These are phyloP conservation scores for Conchocele bisecta DNA, from an alignment of 2,888 invertebrate genomes.

Conservation along the genomic window DNA sequence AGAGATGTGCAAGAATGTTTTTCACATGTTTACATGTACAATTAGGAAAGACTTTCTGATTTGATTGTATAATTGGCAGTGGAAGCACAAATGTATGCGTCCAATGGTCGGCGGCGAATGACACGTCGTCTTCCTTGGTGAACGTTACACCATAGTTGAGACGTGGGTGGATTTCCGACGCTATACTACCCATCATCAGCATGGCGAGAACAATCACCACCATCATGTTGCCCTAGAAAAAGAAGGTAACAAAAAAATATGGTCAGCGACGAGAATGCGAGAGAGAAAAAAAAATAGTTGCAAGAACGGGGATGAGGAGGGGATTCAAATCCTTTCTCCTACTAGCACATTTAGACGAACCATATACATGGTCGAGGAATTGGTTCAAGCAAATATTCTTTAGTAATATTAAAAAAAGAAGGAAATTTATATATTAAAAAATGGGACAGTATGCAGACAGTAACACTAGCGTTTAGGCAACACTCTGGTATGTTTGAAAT, in stretches of 20 bases:
- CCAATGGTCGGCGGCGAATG: slow-evolving; percentile 1
- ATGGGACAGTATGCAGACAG: no score
- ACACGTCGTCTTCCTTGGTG: not conserved
- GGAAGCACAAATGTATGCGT: slow-evolving; percentile 10
- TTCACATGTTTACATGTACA: not conserved
- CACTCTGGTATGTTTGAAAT: no score
- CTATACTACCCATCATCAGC: not conserved
- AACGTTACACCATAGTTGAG: slow-evolving; percentile 15
- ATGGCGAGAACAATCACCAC: not conserved
- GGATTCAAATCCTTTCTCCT: no score
- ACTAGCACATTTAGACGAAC: no score
- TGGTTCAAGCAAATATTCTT: no score
- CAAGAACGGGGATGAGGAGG: not conserved
- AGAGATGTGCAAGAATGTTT: not conserved
- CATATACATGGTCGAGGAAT: no score
- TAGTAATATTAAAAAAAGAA: no score
- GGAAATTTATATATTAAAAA: no score
- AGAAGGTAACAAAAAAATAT: no score
- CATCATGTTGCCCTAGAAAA: no score
- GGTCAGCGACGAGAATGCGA: not conserved
- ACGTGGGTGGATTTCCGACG: not conserved
- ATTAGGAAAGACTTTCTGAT: no score
- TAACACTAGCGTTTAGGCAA: no score
- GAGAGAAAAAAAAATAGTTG: not conserved
- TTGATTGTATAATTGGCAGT: not conserved